phyloP scores from a whole-genome alignment of 2,888 invertebrate genomes.

The Tetropium fuscum region DNA sequence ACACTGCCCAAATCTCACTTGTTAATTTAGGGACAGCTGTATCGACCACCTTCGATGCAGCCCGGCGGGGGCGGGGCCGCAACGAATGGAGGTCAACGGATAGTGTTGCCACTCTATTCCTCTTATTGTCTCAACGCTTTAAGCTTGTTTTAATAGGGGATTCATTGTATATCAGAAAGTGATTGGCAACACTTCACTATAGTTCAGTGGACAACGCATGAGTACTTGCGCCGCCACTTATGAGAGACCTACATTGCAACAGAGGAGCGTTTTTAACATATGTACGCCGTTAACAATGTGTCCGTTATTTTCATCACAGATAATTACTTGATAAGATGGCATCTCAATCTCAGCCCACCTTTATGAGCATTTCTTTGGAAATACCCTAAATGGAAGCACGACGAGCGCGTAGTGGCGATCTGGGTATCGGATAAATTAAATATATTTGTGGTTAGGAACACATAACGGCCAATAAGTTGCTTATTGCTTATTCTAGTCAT shows the following conservation, averaged over 20 bases:
- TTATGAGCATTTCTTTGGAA: slow-evolving; percentile 17
- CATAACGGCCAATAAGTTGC: too few relatives aligned
- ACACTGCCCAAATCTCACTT: slow-evolving; percentile 22
- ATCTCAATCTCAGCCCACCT: slow-evolving; percentile 37
- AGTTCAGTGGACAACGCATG: slow-evolving; percentile 13
- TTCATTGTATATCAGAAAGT: slow-evolving; percentile 15
- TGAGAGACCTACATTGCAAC: slow-evolving; percentile 62
- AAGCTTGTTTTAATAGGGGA: slow-evolving; percentile 4
- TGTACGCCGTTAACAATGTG: slow-evolving; percentile 66
- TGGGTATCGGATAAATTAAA: too few relatives aligned
- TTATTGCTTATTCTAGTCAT: too few relatives aligned
- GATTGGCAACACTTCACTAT: slow-evolving; percentile 26
- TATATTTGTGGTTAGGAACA: too few relatives aligned
- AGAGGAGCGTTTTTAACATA: slow-evolving; percentile 66
- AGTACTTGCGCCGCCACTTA: slow-evolving; percentile 33
- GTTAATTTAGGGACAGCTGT: slow-evolving; percentile 25
- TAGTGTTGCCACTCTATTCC: slow-evolving; percentile 23
- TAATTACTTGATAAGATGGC: slow-evolving; percentile 56
- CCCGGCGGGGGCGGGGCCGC: background rate
- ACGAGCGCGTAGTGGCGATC: too few relatives aligned
- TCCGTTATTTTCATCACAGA: slow-evolving; percentile 60
- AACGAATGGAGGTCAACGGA: slow-evolving; percentile 17
- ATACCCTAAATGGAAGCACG: slow-evolving; percentile 10
- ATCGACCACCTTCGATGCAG: slow-evolving; percentile 13
- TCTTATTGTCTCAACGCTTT: slow-evolving; percentile 21